Conservation (phyloP, 2,113 vertebrate genomes). For the Cebus imitator region DNA sequence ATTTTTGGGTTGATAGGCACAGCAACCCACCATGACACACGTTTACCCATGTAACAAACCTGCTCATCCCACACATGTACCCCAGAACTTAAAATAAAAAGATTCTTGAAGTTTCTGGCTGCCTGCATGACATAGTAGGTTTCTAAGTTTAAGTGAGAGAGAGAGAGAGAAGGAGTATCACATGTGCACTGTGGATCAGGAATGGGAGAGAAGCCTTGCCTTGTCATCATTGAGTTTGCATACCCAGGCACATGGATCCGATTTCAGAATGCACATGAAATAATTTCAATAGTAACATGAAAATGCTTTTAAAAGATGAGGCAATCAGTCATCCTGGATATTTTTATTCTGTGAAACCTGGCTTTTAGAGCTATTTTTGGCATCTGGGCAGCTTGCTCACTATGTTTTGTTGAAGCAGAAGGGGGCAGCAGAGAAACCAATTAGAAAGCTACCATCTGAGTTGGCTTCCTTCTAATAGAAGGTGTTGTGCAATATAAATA, state of each 20-base stretch:
- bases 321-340: neutral
- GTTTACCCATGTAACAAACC: too few species aligned
- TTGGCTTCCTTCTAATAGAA: neutral
- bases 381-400: neutral
- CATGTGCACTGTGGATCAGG: neutral
- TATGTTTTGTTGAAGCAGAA: constrained; percentile 35
- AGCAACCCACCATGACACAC: too few species aligned
- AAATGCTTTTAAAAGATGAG: neutral
- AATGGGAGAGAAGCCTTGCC: too few species aligned
- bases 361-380: neutral
- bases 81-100: too few species aligned
- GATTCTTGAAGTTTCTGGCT: neutral
- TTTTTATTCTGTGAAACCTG: neutral
- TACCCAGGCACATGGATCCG: neutral
- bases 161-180: neutral
- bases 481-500: neutral
- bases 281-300: constrained; percentile 5
- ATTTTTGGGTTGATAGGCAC: too few species aligned
- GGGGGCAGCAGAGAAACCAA: constrained; percentile 58
- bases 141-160: neutral
- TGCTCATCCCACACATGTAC: too few species aligned
- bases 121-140: neutral
- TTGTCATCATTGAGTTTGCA: neutral
- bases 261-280: neutral
- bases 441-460: neutral